Evolutionary conservation across 2,888 invertebrate species (phyloP), one percentile per base, ranked within the genome.

Genomic region (Chrysolina haemoptera): DNA sequence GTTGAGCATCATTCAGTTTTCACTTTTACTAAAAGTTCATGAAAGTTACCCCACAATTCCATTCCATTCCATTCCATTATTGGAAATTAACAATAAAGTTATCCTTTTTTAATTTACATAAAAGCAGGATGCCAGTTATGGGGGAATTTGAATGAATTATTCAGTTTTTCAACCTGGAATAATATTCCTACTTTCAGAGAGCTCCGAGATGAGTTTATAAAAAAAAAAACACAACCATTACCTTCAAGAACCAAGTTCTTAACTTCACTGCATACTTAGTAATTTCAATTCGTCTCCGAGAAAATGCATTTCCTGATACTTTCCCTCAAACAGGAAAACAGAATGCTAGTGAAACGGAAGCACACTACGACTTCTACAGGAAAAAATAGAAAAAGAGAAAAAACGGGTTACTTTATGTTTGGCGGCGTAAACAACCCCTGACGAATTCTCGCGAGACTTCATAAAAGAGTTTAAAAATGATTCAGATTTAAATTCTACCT

Each of bases 401-500:
- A 65, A 65, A 65, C 65, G n/a, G 16, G 46, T 20, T 43, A 65
- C 14, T 65, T 65, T 48, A 48, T 41, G 65, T 65, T 65, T 22
- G 55, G 35, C 48, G 43, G 55, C 41, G 59, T 22, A 43, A 59
- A 68, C 55, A 59, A 62, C 68, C 62, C 62, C 46, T 5, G 27
- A 43, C 46, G 62, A 43, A 62, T 70, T 70, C 67, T 48, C 55
- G 20, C 63, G 64, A 43, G 65, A 71, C 69, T 69, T 63, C 63
- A 53, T 67, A 66, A 71, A 75, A 71, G 68, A 71, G 68, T 71
- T 72, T 69, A 67, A 69, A 71, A 67, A 72, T 66, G 71, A 72
- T 72, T 72, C 75, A 69, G 66, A 75, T 75, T 75, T 62, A 72
- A 59, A 72, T 74, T 74, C 74, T 41, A 48, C 41, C 70, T 62